These are phyloP conservation scores for Parasteatoda lunata DNA, from an alignment of 2,888 invertebrate genomes.

Conservation along the genomic window DNA sequence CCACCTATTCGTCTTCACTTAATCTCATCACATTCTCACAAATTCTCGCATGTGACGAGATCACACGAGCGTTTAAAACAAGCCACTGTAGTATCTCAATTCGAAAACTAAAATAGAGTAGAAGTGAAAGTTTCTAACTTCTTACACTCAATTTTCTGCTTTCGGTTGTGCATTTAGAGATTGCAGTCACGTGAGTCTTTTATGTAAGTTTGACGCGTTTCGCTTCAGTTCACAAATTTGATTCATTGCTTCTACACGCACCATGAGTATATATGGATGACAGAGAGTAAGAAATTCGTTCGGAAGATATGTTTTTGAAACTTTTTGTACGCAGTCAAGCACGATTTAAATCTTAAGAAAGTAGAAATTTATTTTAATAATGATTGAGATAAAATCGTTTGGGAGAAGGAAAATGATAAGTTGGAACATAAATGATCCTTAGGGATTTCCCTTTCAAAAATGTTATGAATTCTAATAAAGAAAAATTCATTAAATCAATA, in stretches of 20 bases:
- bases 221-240: constrained; percentile 1
- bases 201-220: background rate
- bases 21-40: background rate
- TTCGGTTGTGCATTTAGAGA: background rate
- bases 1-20: background rate
- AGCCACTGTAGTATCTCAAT: background rate
- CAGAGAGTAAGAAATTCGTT: background rate
- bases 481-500: no score
- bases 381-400: background rate
- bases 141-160: background rate
- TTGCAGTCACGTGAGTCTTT: background rate
- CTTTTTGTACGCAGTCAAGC: background rate
- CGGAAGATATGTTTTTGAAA: background rate
- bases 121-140: constrained; percentile 5
- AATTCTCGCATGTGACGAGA: background rate
- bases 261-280: background rate
- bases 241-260: background rate
- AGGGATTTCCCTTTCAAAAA: background rate
- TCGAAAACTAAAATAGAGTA: background rate
- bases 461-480: no score
- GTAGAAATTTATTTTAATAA: background rate
- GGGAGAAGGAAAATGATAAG: background rate
- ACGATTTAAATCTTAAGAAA: background rate
- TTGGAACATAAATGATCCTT: background rate
- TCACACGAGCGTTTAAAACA: constrained; percentile 3